Evolutionary conservation across 2,113 vertebrate species (phyloP).

Genomic region (Hyperoodon ampullatus): DNA sequence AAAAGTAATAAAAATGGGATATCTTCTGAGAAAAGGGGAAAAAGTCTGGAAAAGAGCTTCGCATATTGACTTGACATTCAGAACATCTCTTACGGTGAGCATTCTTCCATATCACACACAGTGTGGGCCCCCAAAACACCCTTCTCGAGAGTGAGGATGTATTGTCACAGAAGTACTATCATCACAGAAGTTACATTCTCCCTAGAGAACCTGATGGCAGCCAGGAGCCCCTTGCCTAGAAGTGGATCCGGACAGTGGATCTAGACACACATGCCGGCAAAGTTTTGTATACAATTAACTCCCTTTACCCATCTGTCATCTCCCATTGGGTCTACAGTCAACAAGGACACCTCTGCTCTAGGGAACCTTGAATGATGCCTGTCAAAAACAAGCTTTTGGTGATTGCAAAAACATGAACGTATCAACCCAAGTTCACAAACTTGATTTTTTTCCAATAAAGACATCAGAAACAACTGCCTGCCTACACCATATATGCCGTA

Average conservation of each 20-base stretch:
- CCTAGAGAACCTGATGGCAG: background rate
- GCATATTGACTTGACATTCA: background rate
- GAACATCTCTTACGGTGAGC: background rate
- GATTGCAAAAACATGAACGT: background rate
- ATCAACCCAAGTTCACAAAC: background rate
- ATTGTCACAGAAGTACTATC: background rate
- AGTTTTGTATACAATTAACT: background rate
- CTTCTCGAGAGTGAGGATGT: background rate
- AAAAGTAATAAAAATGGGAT: background rate
- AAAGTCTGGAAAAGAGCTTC: background rate
- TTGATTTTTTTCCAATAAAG: background rate
- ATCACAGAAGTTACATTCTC: background rate
- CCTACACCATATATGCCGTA: background rate
- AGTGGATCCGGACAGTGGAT: background rate
- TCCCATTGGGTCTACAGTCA: background rate
- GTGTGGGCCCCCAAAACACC: too few species aligned
- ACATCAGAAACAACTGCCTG: background rate
- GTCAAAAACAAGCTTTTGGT: background rate
- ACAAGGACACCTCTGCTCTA: background rate
- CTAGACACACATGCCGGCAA: too few species aligned
- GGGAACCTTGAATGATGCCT: background rate
- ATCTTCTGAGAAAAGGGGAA: background rate
- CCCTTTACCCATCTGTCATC: background rate
- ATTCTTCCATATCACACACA: background rate
- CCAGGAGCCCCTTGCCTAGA: background rate